Evolutionary conservation across 2,888 invertebrate genomes (phyloP).

Genomic region (Eupithecia abbreviata): DNA sequence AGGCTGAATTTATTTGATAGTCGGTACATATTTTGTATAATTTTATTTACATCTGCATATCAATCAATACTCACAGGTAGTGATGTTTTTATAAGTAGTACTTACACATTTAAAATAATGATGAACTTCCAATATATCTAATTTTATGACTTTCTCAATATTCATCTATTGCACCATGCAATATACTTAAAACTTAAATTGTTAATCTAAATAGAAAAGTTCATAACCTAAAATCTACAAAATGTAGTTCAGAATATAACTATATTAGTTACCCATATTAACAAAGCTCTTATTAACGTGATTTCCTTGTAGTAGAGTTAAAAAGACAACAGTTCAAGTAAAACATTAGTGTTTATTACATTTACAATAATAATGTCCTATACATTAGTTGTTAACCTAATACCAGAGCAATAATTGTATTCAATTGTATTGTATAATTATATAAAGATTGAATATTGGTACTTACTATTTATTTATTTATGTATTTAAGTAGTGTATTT

Average conservation of each 20-base stretch:
- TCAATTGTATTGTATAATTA: too few relatives aligned
- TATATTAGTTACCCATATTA: too few relatives aligned
- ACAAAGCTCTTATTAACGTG: too few relatives aligned
- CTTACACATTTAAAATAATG: constrained; percentile 5
- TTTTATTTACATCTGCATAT: constrained; percentile 37
- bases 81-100: constrained; percentile 9
- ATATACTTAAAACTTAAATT: not conserved
- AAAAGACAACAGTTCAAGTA: too few relatives aligned
- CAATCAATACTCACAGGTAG: constrained; percentile 6
- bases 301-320: too few relatives aligned
- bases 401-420: too few relatives aligned
- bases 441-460: too few relatives aligned
- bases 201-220: not conserved
- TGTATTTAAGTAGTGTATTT: too few relatives aligned
- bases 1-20: constrained; percentile 43
- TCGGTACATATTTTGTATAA: constrained; percentile 30
- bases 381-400: too few relatives aligned
- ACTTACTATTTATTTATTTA: too few relatives aligned
- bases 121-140: constrained; percentile 22
- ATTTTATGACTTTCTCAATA: constrained; percentile 24
- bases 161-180: constrained; percentile 51
- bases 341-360: too few relatives aligned
- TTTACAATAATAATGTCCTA: too few relatives aligned
- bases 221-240: not conserved
- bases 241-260: not conserved